Conservation (phyloP, 2,113 vertebrate genomes). For the Campylomormyrus tamandua region DNA sequence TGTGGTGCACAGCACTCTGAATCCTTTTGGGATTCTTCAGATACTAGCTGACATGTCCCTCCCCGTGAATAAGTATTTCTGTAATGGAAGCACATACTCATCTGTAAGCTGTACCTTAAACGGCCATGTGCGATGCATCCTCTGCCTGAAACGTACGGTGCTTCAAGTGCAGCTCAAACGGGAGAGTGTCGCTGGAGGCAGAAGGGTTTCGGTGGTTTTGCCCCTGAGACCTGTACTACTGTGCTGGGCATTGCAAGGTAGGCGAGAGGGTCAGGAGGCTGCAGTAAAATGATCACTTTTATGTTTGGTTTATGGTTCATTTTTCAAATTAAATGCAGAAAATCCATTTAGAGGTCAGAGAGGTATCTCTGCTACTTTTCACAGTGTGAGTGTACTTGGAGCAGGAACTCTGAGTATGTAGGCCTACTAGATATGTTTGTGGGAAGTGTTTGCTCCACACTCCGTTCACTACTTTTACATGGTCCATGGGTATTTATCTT, state of each 20-base stretch:
- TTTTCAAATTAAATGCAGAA: conserved; percentile 67
- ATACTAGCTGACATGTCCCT: background rate
- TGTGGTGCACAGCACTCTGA: background rate
- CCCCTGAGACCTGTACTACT: background rate
- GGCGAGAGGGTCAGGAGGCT: conserved; percentile 55
- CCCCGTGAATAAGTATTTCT: background rate
- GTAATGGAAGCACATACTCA: background rate
- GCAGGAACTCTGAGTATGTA: background rate
- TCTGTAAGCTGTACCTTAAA: background rate
- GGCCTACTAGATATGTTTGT: background rate
- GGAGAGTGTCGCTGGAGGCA: background rate
- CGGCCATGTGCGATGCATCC: background rate
- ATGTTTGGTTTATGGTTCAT: conserved; percentile 75
- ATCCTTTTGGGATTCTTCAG: background rate
- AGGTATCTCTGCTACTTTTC: conserved; percentile 40
- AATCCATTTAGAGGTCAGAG: conserved; percentile 66
- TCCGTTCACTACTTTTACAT: background rate
- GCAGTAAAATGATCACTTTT: conserved; percentile 65
- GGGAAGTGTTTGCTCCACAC: background rate
- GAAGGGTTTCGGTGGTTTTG: background rate
- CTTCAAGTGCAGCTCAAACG: background rate
- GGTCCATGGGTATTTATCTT: background rate
- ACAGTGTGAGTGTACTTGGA: background rate
- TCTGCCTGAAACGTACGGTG: background rate
- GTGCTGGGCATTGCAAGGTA: background rate